Base-by-base conservation (phyloP, 2,888 invertebrate species). In the Euplexia lucipara region DNA sequence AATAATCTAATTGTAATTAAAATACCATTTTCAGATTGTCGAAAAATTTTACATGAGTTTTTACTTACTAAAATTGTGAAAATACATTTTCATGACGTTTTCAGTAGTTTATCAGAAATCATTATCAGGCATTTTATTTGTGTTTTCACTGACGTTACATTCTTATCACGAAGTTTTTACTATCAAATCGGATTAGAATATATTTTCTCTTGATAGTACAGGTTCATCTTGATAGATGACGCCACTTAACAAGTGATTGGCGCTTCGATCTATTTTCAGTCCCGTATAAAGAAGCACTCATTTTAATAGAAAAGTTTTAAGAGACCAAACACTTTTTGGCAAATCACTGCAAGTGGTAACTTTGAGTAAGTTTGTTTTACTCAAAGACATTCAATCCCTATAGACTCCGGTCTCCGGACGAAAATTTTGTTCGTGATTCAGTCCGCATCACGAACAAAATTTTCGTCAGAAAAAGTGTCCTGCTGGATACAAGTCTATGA, bases 1-100 rank as follows among this genome's bases (percentile, higher is more conserved):
- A 47, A n/a, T n/a, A n/a, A 75, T 75, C 34, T 70, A 56, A 32
- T 14, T 18, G 44, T 26, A 35, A 42, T 63, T 66, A 65, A 14
- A 39, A 41, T 10, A 26, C 20, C 1, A 49, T 44, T 70, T 22
- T 30, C 16, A 18, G 2, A 4, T 45, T 12, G 7, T 10, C 34
- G 20, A 37, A 51, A 9, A n/a, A 22, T 22, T 34, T 42, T 8
- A 75, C 75, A 75, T 7, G 53, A 42, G 4, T 58, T 14, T 49
- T 39, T 35, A 62, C 70, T 75, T 51, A 34, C 0, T 5, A 32
- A 35, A 12, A 32, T 62, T 70, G 39, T 7, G 12, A 52, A 37
- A n/a, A n/a, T n/a, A n/a, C n/a, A n/a, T n/a, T n/a, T 10, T 58
- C 10, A 10, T 16, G 16, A 7, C n/a, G 26, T 18, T 42, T 20